Conservation (phyloP, 2,113 vertebrate genomes). For the Megaceryle torquata region DNA sequence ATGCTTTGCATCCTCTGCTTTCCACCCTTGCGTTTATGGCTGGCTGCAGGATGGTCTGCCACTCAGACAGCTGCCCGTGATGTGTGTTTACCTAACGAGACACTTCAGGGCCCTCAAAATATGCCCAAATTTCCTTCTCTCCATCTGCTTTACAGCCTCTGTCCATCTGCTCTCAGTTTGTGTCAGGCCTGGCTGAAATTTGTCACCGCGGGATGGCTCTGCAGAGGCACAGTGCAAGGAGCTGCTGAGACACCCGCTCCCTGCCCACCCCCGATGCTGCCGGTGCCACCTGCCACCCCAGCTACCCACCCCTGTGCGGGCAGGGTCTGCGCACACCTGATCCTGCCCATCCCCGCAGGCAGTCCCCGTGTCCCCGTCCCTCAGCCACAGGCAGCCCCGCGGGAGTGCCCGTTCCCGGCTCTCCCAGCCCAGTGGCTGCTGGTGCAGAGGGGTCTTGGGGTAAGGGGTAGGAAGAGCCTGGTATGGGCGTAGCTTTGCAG, state of each 20-base stretch:
- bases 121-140: not conserved
- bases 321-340: not conserved
- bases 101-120: not conserved
- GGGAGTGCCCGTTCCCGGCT: not conserved
- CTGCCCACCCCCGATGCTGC: rapidly evolving
- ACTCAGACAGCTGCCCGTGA: not conserved
- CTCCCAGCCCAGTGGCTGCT: rapidly evolving
- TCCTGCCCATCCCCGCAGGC: not conserved
- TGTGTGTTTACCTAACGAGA: not conserved
- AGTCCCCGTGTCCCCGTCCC: rapidly evolving
- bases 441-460: rapidly evolving
- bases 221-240: rapidly evolving
- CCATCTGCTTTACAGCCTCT: not conserved
- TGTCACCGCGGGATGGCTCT: not conserved
- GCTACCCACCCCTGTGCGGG: rapidly evolving
- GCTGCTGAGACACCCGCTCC: rapidly evolving
- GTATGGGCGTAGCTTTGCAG: not conserved
- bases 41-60: not conserved
- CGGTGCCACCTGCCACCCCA: rapidly evolving
- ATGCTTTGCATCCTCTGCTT: not conserved
- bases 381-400: rapidly evolving
- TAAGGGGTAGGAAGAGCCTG: not conserved
- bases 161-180: not conserved
- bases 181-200: not conserved
- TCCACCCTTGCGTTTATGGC: not conserved